Percentiles rank a stretch among this genome's conserved stretches.
These are phyloP conservation scores for Epinotia brunnichana DNA, from an alignment of 2,888 invertebrate species.

Conservation along the genomic window DNA sequence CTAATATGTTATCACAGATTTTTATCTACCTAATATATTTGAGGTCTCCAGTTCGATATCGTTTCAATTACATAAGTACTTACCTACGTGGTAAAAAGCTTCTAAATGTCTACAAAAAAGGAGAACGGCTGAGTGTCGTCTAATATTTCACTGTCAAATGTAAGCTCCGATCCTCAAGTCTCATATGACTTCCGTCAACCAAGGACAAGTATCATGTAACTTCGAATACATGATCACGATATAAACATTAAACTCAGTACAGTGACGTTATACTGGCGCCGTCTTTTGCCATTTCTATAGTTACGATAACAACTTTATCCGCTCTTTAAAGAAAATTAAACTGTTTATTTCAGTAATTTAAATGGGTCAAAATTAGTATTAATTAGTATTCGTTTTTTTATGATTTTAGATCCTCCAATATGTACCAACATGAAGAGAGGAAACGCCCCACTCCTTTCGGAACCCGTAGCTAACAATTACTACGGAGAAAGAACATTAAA, in stretches of 20 bases:
- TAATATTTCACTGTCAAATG: constrained; percentile 23
- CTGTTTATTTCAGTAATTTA: too few relatives aligned
- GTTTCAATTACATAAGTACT: background rate
- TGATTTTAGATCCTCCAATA: too few relatives aligned
- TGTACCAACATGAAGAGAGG: too few relatives aligned
- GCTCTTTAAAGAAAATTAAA: too few relatives aligned
- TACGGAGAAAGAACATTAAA: too few relatives aligned
- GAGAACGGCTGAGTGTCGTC: background rate
- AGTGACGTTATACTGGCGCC: background rate
- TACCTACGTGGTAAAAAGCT: background rate
- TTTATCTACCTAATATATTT: background rate
- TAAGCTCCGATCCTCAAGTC: constrained; percentile 1
- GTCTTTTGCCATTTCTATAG: background rate
- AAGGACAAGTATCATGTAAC: constrained; percentile 23
- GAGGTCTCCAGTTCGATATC: constrained; percentile 1
- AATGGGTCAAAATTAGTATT: too few relatives aligned
- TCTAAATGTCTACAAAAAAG: constrained; percentile 16
- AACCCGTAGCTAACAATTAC: too few relatives aligned
- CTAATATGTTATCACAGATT: background rate
- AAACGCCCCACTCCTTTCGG: too few relatives aligned
- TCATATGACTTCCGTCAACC: constrained; percentile 21
- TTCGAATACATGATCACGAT: background rate
- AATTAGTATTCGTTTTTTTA: too few relatives aligned
- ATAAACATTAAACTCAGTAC: background rate
- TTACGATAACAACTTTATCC: background rate